A percentile compares a stretch with the other conserved stretches of the same genome.
Conservation (phyloP, 2,113 vertebrate genomes). For the Pteropus alecto region DNA sequence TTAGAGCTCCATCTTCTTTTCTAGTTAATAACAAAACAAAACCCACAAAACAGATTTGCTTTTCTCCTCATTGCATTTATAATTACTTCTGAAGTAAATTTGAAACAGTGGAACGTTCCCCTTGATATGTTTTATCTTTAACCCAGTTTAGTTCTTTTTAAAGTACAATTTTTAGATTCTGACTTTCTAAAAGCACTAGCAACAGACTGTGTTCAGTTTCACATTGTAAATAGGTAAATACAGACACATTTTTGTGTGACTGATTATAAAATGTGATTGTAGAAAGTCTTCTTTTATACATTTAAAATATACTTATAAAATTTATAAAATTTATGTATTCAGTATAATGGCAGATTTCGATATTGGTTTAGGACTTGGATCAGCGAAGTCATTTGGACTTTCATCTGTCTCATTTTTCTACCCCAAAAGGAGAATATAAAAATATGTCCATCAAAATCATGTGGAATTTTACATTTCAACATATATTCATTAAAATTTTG, state of each 20-base stretch:
- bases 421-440: neutral
- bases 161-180: neutral
- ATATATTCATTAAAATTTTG: neutral
- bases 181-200: neutral
- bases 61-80: neutral
- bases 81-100: conserved; percentile 38
- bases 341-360: neutral
- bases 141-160: neutral
- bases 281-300: neutral
- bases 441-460: neutral
- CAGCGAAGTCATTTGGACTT: conserved; percentile 26
- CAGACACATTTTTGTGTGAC: neutral
- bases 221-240: neutral
- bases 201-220: neutral
- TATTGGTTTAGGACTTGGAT: neutral
- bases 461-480: neutral
- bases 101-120: neutral
- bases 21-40: neutral
- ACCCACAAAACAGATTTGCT: neutral
- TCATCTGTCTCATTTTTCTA: neutral
- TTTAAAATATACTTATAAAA: neutral
- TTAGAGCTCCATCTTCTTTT: neutral
- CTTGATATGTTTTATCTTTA: neutral
- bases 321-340: neutral
- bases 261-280: neutral